Evolutionary conservation across 2,113 vertebrate species (phyloP), one percentile per base, ranked within the genome.

Genomic region (Stigmatopora nigra): DNA sequence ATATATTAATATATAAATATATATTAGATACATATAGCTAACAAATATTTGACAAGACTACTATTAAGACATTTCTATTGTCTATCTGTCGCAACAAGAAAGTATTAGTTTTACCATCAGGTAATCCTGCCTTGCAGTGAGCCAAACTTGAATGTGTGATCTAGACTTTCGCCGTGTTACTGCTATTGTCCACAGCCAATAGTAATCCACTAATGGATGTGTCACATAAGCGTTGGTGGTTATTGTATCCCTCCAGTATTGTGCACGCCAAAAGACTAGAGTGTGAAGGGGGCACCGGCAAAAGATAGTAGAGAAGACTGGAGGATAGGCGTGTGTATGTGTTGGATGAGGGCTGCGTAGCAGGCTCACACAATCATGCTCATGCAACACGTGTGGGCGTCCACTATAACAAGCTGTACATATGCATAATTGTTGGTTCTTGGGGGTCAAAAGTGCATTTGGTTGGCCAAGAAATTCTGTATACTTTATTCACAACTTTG

Each of bases 161-260:
- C 64, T 57, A 69, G 71, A 67, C 58, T 64, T 70, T 75, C 60
- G 31, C 14, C 57, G 61, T 73, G 61, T 36, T 41, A 64, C 44
- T 6, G 7, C 68, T 63, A 49, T 79, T 78, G 78, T 82, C 47
- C 70, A 52, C 66, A 52, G 60, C 83, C 67, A 68, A 73, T 64
- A 64, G 64, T 45, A 38, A 71, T 72, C 14, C 71, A 74, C 76
- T 76, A 55, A 36, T 49, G 51, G 77, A 82, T 82, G 84, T 68
- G 78, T 87, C 81, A 85, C 49, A n/a, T 73, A 79, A 84, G 87
- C 74, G 81, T 84, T 51, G 75, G 45, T 56, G n/a, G 85, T 80
- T 72, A 84, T 62, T 70, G 64, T 79, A 86, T 82, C 83, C 76
- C 45, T 76, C 49, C 38, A 25, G 65, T 65, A 75, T 88, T 88